These are phyloP conservation scores for Dasyprocta punctata DNA, from an alignment of 2,113 vertebrate genomes.

Conservation along the genomic window DNA sequence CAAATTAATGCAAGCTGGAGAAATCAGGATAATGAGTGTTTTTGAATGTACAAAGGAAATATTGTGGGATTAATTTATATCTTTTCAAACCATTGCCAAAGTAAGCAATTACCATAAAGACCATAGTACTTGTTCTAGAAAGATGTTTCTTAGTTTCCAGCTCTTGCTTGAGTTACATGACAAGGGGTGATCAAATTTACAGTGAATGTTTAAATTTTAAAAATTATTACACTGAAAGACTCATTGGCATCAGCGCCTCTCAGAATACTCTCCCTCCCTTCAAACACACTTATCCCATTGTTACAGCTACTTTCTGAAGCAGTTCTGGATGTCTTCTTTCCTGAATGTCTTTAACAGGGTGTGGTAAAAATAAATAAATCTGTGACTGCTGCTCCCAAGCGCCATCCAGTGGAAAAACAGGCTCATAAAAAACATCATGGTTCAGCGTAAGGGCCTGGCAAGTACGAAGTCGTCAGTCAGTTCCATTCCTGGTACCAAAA, in stretches of 20 bases:
- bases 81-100: conserved; percentile 12
- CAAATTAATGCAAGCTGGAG: background rate
- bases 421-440: background rate
- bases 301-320: background rate
- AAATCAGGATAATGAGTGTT: background rate
- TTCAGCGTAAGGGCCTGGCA: no score
- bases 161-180: background rate
- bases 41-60: background rate
- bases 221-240: background rate
- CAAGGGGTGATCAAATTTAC: background rate
- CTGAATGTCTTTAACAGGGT: background rate
- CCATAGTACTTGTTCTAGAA: background rate
- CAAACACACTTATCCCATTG: background rate
- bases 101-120: background rate
- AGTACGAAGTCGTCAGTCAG: no score
- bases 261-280: background rate
- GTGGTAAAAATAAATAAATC: background rate
- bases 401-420: background rate
- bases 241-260: background rate
- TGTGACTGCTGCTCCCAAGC: background rate
- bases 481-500: no score
- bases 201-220: background rate
- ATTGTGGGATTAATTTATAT: background rate
- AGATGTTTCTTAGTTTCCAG: background rate
- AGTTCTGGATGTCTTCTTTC: background rate